These are phyloP conservation scores for Hucho hucho DNA, from an alignment of 2,113 vertebrate genomes.

Conservation along the genomic window DNA sequence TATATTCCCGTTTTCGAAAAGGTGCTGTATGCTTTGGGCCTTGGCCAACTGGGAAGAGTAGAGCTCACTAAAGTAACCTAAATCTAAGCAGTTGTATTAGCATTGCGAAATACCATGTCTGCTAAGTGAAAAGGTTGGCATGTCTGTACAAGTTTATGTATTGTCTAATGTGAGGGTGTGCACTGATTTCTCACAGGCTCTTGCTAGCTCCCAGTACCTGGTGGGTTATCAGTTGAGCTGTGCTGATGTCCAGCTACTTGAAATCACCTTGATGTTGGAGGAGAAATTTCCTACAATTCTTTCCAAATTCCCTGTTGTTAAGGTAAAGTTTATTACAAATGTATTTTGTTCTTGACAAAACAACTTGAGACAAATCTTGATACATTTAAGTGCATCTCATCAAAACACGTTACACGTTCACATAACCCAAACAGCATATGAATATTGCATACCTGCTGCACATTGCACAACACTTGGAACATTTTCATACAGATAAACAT, in stretches of 20 bases:
- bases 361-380: too few relatives aligned
- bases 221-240: conserved; percentile 82
- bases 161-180: not conserved
- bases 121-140: not conserved
- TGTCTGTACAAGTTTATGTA: not conserved
- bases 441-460: too few relatives aligned
- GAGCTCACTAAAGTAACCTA: too few relatives aligned
- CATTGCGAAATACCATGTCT: too few relatives aligned
- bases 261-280: conserved; percentile 83
- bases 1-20: conserved; percentile 88
- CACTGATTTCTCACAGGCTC: conserved; percentile 63
- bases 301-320: conserved; percentile 75
- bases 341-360: too few relatives aligned
- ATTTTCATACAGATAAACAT: not conserved
- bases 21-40: conserved; percentile 59
- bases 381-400: too few relatives aligned
- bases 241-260: conserved; percentile 85
- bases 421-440: too few relatives aligned
- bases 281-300: conserved; percentile 76
- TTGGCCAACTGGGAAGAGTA: not conserved
- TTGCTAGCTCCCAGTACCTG: conserved; percentile 76
- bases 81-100: too few relatives aligned
- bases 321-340: conserved; percentile 70
- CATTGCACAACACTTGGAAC: too few relatives aligned
- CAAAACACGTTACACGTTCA: too few relatives aligned